Evolutionary conservation across 2,113 vertebrate genomes (phyloP).

Genomic region (Crotophaga sulcirostris): DNA sequence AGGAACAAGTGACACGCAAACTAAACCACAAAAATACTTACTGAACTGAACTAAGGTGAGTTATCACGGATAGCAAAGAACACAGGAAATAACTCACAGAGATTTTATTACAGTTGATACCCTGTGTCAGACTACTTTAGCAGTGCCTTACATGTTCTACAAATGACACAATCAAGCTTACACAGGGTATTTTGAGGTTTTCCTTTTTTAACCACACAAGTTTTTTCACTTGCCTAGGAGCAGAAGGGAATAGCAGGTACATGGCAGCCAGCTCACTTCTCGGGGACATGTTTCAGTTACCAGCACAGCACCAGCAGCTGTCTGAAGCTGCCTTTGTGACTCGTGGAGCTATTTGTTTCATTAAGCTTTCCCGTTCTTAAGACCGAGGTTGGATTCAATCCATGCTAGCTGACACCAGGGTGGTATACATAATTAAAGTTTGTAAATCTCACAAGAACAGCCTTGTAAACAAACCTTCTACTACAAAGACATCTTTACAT

Average conservation of each 20-base stretch:
- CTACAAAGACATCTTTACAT: not conserved
- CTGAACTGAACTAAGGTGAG: rapidly evolving
- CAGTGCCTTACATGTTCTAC: not conserved
- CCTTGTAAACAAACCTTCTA: not conserved
- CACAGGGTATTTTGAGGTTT: not conserved
- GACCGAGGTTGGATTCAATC: not conserved
- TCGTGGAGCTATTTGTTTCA: not conserved
- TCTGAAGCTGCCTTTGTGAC: not conserved
- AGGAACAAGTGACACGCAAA: not conserved
- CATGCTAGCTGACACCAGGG: not conserved
- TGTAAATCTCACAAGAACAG: conserved; percentile 20
- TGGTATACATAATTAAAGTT: not conserved
- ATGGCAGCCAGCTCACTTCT: not conserved
- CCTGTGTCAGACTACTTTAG: not conserved
- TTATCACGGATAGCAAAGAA: not conserved
- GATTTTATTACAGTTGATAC: not conserved
- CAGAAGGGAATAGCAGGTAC: not conserved
- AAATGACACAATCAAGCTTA: not conserved
- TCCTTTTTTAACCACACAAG: not conserved
- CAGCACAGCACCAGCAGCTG: not conserved
- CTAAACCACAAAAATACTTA: not conserved
- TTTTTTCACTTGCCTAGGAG: not conserved
- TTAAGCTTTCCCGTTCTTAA: not conserved
- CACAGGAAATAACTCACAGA: not conserved
- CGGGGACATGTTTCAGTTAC: not conserved